Percentiles rank a stretch among this genome's conserved stretches.
Evolutionary conservation across 1,140 invertebrate genomes (phyloP).

Genomic region (Radopholus similis): DNA sequence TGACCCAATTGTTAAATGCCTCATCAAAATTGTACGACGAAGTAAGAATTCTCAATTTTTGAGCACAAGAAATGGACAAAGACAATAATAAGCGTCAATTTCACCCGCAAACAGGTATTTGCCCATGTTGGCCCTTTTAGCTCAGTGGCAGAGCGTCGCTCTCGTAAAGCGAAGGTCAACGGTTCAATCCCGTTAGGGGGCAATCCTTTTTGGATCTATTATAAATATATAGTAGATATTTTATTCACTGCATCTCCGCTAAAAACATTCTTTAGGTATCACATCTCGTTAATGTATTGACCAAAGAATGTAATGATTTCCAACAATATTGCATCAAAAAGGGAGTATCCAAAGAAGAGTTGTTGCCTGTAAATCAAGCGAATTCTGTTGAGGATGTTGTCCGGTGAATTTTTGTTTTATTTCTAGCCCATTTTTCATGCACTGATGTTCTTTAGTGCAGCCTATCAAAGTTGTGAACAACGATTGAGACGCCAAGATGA

Average conservation of each 20-base stretch:
- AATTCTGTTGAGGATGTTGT: conserved; percentile 35
- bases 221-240: background rate
- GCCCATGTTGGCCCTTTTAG: background rate
- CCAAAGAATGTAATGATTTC: conserved; percentile 45
- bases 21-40: conserved; percentile 19
- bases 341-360: conserved; percentile 27
- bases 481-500: conserved; percentile 26
- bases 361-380: conserved; percentile 5
- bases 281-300: conserved; percentile 20
- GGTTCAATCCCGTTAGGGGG: conserved; percentile 22
- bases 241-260: background rate
- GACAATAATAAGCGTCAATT: background rate
- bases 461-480: conserved; percentile 28
- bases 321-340: conserved; percentile 36
- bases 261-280: conserved; percentile 21
- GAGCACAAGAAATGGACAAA: background rate
- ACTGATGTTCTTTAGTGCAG: conserved; percentile 26
- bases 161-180: conserved; percentile 23
- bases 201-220: background rate
- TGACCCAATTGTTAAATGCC: too few relatives aligned
- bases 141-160: conserved; percentile 24
- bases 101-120: background rate
- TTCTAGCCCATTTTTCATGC: conserved; percentile 1
- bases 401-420: conserved; percentile 24
- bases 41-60: background rate